Conservation (phyloP, 2,888 invertebrate genomes). For the Hedychridium roseum region DNA sequence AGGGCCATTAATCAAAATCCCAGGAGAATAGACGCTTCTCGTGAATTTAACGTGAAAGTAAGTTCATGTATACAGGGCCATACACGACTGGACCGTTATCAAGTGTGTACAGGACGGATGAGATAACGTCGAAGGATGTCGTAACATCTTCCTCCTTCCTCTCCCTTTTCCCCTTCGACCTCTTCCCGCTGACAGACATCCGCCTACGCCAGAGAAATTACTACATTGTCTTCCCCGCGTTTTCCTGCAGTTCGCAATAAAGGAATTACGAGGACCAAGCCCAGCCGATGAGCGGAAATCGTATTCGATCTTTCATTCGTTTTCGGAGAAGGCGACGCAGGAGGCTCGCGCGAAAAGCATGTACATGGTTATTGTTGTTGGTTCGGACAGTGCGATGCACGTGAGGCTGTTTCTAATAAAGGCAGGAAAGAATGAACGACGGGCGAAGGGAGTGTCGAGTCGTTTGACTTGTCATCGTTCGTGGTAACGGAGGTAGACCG, state of each 20-base stretch:
- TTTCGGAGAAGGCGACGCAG: conserved; percentile 8
- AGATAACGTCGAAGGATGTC: conserved; percentile 35
- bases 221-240: too few species aligned
- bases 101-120: conserved; percentile 23
- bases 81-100: conserved; percentile 33
- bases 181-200: conserved; percentile 1
- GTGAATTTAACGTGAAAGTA: conserved; percentile 28
- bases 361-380: too few species aligned
- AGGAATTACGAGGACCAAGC: too few species aligned
- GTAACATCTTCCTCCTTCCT: conserved; percentile 25
- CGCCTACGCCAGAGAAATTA: too few species aligned
- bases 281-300: too few species aligned
- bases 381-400: too few species aligned
- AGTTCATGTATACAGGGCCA: conserved; percentile 4
- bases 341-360: too few species aligned
- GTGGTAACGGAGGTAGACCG: conserved; percentile 21
- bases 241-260: too few species aligned
- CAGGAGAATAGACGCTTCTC: conserved; percentile 18
- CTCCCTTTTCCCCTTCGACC: conserved; percentile 1
- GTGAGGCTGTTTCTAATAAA: too few species aligned
- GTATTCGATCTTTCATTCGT: too few species aligned
- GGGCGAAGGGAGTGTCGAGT: conserved; percentile 19
- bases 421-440: conserved; percentile 16
- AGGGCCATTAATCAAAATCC: conserved; percentile 30
- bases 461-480: conserved; percentile 43